Percentiles rank a stretch among this genome's conserved stretches.
Evolutionary conservation across 2,797 vertebrate species (phyloP).

Genomic region (Sandelia bainsii): DNA sequence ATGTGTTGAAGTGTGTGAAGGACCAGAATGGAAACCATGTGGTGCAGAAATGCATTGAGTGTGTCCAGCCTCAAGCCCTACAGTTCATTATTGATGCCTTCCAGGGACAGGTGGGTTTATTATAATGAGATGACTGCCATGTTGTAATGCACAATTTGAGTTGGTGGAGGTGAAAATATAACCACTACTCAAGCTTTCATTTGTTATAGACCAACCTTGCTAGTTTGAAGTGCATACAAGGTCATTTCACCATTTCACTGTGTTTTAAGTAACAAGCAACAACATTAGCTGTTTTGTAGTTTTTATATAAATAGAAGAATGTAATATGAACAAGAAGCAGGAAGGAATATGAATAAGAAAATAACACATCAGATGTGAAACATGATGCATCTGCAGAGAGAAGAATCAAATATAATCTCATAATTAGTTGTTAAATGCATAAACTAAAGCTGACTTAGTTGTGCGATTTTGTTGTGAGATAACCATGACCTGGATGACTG

Average conservation of each 20-base stretch:
- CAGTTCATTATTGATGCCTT: conserved; percentile 99
- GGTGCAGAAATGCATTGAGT: conserved; percentile 99
- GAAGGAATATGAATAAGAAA: too few relatives aligned
- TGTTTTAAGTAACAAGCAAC: too few relatives aligned
- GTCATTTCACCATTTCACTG: background rate
- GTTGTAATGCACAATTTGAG: background rate
- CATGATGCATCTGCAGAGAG: background rate
- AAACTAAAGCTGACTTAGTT: too few relatives aligned
- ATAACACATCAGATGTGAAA: too few relatives aligned
- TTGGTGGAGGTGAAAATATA: background rate
- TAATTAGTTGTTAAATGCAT: too few relatives aligned
- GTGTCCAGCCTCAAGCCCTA: conserved; percentile 96
- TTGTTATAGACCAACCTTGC: background rate
- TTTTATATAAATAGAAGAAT: too few relatives aligned
- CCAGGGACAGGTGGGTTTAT: conserved; percentile 92
- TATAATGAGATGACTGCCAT: background rate
- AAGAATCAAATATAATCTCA: too few relatives aligned
- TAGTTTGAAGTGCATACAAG: background rate
- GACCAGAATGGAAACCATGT: conserved; percentile 99
- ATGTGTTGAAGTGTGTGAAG: conserved; percentile 98
- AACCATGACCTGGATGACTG: too few relatives aligned
- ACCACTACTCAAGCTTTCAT: background rate
- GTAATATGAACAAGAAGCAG: too few relatives aligned
- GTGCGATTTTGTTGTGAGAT: too few relatives aligned
- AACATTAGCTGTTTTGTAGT: too few relatives aligned